Base-by-base conservation (phyloP, 2,888 invertebrate genomes). In the Hipparchia semele region DNA sequence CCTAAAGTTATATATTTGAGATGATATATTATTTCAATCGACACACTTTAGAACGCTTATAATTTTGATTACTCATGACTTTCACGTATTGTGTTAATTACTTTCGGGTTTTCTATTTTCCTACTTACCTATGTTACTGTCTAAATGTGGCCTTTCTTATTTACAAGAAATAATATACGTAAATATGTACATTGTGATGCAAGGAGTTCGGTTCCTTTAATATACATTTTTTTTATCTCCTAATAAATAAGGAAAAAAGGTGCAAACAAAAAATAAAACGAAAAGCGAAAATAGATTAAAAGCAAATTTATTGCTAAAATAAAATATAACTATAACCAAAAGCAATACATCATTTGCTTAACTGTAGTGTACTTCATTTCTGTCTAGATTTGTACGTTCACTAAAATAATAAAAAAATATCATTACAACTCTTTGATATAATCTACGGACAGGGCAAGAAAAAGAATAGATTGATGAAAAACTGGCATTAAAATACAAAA, bases 231-330 rank as follows among this genome's bases (percentile, higher is more conserved):
- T 81, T 76, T 79, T 77, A 75, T 70, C 70, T 77, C 85, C 87
- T 87, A 77, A 72, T 82, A 83, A 83, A 4, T 79, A 80, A 79
- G 78, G 81, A 84, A 80, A 76, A 82, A 77, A 79, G 85, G 83
- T 60, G 82, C 81, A 79, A 77, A 75, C 10, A 78, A 81, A 85
- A 82, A 81, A 82, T 81, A 84, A 86, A 81, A 86, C 86, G 85
- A 89, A 91, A 81, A 80, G 80, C 73, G 78, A 92, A 92, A 91
- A 87, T 84, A 88, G 82, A 90, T 87, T 90, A 91, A 90, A 94
- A 93, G 93, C 93, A 94, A 94, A 87, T 93, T 94, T 94, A 94
- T 94, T 94, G 94, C 94, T 94, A 94, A 90, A 79, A 90, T 91
- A 89, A 92, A 90, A 92, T 92, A 91, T 90, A 91, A 90, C 87